A percentile compares a stretch with the other conserved stretches of the same genome.
Evolutionary conservation across 2,113 vertebrate species (phyloP).

Genomic region (Regulus satrapa): DNA sequence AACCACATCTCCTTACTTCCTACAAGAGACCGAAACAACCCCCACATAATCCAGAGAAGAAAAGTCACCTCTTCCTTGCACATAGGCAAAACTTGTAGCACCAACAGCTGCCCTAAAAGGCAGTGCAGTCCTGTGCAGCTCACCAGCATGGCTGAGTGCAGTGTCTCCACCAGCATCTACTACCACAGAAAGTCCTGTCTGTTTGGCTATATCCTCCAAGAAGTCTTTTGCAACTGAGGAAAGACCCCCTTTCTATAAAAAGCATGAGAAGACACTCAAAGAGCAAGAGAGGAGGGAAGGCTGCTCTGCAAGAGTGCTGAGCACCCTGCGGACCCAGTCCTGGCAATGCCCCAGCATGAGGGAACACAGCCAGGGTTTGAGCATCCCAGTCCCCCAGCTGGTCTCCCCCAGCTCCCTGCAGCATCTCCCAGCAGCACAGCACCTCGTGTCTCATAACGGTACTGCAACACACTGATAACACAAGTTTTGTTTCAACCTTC

Average conservation of each 20-base stretch:
- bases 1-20: neutral
- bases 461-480: neutral
- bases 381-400: neutral
- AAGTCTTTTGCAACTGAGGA: neutral
- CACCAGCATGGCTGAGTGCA: neutral
- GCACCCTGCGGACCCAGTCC: neutral
- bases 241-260: neutral
- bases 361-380: neutral
- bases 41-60: neutral
- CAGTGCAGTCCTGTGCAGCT: neutral
- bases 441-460: rapidly evolving
- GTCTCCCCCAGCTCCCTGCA: neutral
- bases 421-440: neutral
- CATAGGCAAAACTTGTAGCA: rapidly evolving
- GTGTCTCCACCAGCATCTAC: neutral
- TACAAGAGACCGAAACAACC: neutral
- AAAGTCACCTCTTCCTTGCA: neutral
- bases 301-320: neutral
- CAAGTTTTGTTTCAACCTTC: neutral
- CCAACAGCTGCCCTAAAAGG: neutral
- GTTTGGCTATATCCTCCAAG: neutral
- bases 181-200: neutral
- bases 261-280: neutral
- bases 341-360: rapidly evolving
- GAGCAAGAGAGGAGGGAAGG: neutral